Base-by-base conservation (phyloP, 1,140 invertebrate genomes). In the Semibalanus balanoides region DNA sequence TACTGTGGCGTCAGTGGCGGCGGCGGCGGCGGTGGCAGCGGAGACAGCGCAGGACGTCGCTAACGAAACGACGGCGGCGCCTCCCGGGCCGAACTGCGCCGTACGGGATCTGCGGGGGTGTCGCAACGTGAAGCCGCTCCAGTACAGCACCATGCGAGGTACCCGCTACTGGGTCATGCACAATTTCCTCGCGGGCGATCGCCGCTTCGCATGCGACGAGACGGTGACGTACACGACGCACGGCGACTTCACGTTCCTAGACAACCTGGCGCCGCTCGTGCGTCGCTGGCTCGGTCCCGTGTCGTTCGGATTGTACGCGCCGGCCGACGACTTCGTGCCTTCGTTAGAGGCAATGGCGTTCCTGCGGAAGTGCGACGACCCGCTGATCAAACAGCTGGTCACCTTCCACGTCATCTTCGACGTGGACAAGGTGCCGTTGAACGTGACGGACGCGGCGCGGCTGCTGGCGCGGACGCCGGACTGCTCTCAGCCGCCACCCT, bases 211-310 rank as follows among this genome's bases (percentile, higher is more conserved):
- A 31, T 95, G 93, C 82, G 91, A 93, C 83, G 92, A 94, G 83
- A 90, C 88, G 77, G 88, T 97, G 64, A 97, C 95, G 0, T 95
- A 95, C 81, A 95, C 94, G 0, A 96, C 94, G 17, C 94, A 96
- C 82, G 93, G 92, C 1, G 93, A 94, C 81, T 94, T 90, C 82
- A 94, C 93, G 75, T 95, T 95, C 84, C 87, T 96, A 79, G 92
- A 95, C 82, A 96, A 97, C 84, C 85, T 95, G 74, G 88, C 90
- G 81, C 92, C 92, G 51, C 84, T 96, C 79, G 84, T 78, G n/a
- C 76, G 75, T 28, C 74, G 79, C 28, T 80, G 79, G 79, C 79
- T 78, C 75, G 90, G 89, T 0, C 91, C 91, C 0, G 85, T 93
- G 19, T 92, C 90, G 81, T 83, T 93, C 69, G 89, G 90, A 3